A percentile compares a stretch with the other conserved stretches of the same genome.
Evolutionary conservation across 2,797 vertebrate genomes (phyloP).

Genomic region (Gorsachius magnificus): DNA sequence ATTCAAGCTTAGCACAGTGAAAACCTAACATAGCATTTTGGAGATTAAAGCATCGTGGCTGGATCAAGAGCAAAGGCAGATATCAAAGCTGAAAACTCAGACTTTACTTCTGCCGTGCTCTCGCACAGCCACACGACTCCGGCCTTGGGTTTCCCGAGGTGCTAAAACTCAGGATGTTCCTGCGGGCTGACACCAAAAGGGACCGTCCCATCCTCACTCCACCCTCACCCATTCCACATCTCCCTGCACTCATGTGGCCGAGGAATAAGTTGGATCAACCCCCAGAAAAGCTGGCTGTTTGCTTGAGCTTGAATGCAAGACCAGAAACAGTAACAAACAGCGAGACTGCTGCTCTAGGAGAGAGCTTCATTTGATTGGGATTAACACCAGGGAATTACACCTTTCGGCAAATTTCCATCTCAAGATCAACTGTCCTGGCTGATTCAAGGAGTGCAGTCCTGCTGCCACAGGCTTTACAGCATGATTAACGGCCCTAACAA

Average conservation of each 20-base stretch:
- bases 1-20: conserved; percentile 44
- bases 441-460: background rate
- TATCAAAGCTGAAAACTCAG: background rate
- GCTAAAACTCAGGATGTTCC: background rate
- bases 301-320: background rate
- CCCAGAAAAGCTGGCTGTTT: background rate
- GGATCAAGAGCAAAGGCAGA: background rate
- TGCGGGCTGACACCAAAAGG: background rate
- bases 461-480: background rate
- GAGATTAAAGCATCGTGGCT: conserved; percentile 5
- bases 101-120: background rate
- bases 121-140: fast-evolving
- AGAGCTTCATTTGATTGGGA: background rate
- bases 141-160: fast-evolving
- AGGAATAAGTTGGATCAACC: background rate
- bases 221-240: too few species aligned
- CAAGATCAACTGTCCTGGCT: background rate
- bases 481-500: background rate
- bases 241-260: fast-evolving
- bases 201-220: background rate
- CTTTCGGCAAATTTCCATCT: background rate
- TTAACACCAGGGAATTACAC: background rate
- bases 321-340: background rate
- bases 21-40: background rate
- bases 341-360: background rate